A percentile compares a stretch with the other conserved stretches of the same genome.
Evolutionary conservation across 2,888 invertebrate genomes (phyloP).

Genomic region (Tenthredo distinguenda): DNA sequence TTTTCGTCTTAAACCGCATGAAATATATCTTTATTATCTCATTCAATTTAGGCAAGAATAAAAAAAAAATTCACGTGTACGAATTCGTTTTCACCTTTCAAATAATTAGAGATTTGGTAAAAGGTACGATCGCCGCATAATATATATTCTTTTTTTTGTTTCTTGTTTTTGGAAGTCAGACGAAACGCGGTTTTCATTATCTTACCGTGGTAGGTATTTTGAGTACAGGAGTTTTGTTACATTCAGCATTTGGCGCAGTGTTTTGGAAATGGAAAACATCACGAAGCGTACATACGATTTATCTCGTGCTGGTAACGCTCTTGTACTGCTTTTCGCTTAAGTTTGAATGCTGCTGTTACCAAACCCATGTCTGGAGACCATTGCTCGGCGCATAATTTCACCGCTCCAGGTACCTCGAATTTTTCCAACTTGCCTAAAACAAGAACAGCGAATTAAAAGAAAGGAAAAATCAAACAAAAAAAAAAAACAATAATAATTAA

Average conservation of each 20-base stretch:
- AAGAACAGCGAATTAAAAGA: neutral
- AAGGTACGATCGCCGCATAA: constrained; percentile 2
- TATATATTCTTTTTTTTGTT: neutral
- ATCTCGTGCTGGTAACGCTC: constrained; percentile 95
- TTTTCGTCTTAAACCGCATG: neutral
- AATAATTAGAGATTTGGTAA: neutral
- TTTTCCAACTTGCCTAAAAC: constrained; percentile 90
- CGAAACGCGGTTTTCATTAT: constrained; percentile 2
- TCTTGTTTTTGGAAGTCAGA: neutral
- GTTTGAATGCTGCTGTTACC: constrained; percentile 98
- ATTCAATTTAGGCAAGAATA: neutral
- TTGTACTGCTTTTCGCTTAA: constrained; percentile 98
- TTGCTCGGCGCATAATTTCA: constrained; percentile 93
- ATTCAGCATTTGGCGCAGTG: constrained; percentile 7
- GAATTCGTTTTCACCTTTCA: neutral
- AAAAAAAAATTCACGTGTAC: neutral
- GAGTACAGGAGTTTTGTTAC: constrained; percentile 13
- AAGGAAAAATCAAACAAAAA: neutral
- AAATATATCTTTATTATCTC: neutral
- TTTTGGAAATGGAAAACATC: constrained; percentile 77
- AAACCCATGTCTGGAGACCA: constrained; percentile 99
- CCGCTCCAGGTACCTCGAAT: constrained; percentile 94
- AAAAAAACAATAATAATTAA: neutral
- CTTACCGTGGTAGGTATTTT: neutral
- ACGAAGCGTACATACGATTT: constrained; percentile 96